Base-by-base conservation (phyloP, 2,888 invertebrate genomes). In the Eupithecia subfuscata region DNA sequence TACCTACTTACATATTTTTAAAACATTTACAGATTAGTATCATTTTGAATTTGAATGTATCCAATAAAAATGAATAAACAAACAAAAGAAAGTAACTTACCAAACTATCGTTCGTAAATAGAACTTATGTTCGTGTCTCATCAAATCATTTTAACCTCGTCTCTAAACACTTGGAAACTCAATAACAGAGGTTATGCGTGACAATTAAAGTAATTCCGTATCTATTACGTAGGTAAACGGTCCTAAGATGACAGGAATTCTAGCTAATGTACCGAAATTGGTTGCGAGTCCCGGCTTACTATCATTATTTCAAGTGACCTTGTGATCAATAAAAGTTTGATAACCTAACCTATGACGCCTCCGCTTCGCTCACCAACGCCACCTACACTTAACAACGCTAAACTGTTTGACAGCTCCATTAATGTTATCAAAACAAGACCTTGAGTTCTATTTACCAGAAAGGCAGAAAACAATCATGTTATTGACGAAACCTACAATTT, bases 401-500 rank as follows among this genome's bases (percentile, higher is more conserved):
- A 82, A 83, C 77, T 79, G 79, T 73, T 45, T 73, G 80, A 82
- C 80, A 78, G 80, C 79, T 79, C 68, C 16, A 37, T 65, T 73
- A 70, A 64, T 75, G 75, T 70, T 60, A 71, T 71, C 74, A 73
- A 40, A 73, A 69, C 40, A 75, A 70, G 72, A 71, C 75, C 75
- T 80, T 64, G 34, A 34, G 30, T 64, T 34, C 16, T 9, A 64
- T 18, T 64, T 64, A 30, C 34, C 22, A 25, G n/a, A 68, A 68
- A 43, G 14, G 18, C 22, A 25, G n/a, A 68, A 68, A 43, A 65
- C 37, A 72, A 77, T 45, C 69, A 82, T 82, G 82, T 48, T 80
- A 34, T 70, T 71, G 63, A 72, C 83, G 67, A 77, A 83, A 76
- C 88, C 88, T 71, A 82, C 86, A 37, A 80, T 86, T 75, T 89